Base-by-base conservation (phyloP, 2,113 vertebrate species). In the Sander lucioperca region DNA sequence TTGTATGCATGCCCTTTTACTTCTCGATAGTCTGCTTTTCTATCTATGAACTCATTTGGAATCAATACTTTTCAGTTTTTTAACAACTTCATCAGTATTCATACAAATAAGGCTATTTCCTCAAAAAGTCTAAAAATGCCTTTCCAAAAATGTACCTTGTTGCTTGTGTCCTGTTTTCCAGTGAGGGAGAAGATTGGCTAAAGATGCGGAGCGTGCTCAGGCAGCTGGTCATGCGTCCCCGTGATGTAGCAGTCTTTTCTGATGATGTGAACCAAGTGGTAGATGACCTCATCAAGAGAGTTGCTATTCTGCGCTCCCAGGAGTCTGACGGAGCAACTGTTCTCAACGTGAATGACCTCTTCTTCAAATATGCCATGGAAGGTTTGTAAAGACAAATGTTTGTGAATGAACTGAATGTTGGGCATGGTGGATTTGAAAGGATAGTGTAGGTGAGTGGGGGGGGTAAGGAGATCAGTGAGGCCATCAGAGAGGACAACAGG, bases 281-380 rank as follows among this genome's bases (percentile, higher is more conserved):
- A 48, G 86, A 87, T 3, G 97, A 99, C 87, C 93, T 99, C 80
- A 93, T 99, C 78, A 93, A 94, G 82, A 96, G 96, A 92, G 95
- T 98, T 62, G 51, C 84, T 25, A 74, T 73, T 3, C 91, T 98
- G n/a, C 94, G 95, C 69, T 83, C 69, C 79, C 89, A 96, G 90
- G 94, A 95, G 53, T 74, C 89, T 0, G 96, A 97, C 51, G 94
- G 95, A 7, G 93, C 93, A 62, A 97, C 96, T 0, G 95, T 98
- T 74, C 80, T 81, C 84, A 96, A 98, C 61, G 83, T 99, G 68
- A 99, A 98, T 73, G 96, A 96, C 61, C 95, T 99, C 79, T 98
- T 97, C 95, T 98, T 98, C 94, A 98, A 97, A 83, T 99, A 97
- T 53, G 96, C 97, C 14, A 97, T 99, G 98, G 98, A 99, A 96